Evolutionary conservation across 2,797 vertebrate genomes (phyloP).

Genomic region (Eutrigla gurnardus): DNA sequence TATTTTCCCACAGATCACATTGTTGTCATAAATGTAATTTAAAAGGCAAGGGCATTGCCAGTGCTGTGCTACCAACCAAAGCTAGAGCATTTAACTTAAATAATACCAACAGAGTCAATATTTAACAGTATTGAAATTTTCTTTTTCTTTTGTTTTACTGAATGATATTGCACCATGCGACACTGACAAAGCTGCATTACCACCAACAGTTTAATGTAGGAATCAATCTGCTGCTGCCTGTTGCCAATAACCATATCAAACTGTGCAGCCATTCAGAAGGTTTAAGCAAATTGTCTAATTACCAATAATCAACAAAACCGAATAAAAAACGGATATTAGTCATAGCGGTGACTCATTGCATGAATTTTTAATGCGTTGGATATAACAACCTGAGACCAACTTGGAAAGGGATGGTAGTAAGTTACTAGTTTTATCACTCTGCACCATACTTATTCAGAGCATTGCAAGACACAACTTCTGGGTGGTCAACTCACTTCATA

Average conservation of each 20-base stretch:
- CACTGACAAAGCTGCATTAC: slow-evolving; percentile 11
- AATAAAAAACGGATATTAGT: slow-evolving; percentile 52
- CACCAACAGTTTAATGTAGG: slow-evolving; percentile 15
- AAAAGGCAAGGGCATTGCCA: background rate
- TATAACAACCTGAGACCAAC: slow-evolving; percentile 34
- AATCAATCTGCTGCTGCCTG: slow-evolving; percentile 4
- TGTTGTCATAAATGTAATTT: background rate
- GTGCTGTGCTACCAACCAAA: slow-evolving; percentile 4
- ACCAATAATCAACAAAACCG: slow-evolving; percentile 36
- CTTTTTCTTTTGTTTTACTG: background rate
- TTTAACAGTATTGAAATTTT: background rate
- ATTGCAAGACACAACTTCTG: background rate
- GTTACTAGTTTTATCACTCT: background rate
- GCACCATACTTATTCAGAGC: background rate
- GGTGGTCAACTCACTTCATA: slow-evolving; percentile 2
- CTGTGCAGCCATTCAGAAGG: slow-evolving; percentile 8
- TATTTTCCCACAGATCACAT: background rate
- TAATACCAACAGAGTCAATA: background rate
- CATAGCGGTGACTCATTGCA: slow-evolving; percentile 28
- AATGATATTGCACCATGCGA: background rate
- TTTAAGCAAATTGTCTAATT: slow-evolving; percentile 26
- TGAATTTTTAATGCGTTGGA: slow-evolving; percentile 42
- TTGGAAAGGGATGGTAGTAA: background rate
- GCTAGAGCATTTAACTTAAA: slow-evolving; percentile 1
- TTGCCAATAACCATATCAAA: slow-evolving; percentile 4